Evolutionary conservation across 2,113 vertebrate species (phyloP).

Genomic region (Cyprinodon brontotheroides): DNA sequence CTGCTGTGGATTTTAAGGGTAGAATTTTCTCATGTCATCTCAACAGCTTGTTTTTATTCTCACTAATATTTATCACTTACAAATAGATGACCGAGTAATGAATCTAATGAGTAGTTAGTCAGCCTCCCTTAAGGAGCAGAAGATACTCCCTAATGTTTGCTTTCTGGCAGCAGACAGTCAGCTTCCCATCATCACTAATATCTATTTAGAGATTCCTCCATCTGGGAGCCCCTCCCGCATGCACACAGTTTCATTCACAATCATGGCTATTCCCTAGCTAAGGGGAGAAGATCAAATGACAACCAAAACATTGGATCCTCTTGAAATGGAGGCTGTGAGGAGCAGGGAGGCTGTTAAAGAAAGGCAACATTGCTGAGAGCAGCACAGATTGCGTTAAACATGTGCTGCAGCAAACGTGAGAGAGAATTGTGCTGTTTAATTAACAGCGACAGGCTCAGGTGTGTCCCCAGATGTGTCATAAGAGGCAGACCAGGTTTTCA

Average conservation of each 20-base stretch:
- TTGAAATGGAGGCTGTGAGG: conserved; percentile 11
- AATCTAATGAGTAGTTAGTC: conserved; percentile 54
- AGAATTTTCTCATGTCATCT: conserved; percentile 34
- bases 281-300: conserved; percentile 45
- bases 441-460: conserved; percentile 66
- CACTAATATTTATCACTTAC: conserved; percentile 31
- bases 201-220: conserved; percentile 9
- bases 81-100: conserved; percentile 44
- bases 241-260: conserved; percentile 19
- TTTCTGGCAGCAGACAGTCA: conserved; percentile 9
- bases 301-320: conserved; percentile 25
- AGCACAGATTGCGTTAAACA: conserved; percentile 57
- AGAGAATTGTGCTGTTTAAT: conserved; percentile 58
- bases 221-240: conserved; percentile 3
- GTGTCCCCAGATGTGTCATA: conserved; percentile 59
- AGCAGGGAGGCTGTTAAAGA: conserved; percentile 40
- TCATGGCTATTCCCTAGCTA: conserved; percentile 6
- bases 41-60: conserved; percentile 40
- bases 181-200: conserved; percentile 3
- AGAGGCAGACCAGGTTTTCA: conserved; percentile 47
- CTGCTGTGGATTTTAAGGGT: conserved; percentile 30
- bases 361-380: conserved; percentile 48
- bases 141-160: conserved; percentile 12
- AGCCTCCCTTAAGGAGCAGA: conserved; percentile 24
- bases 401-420: conserved; percentile 29